Percentiles rank a stretch among this genome's conserved stretches.
These are phyloP conservation scores for Noctua janthina DNA, from an alignment of 2,888 invertebrate genomes.

Conservation along the genomic window DNA sequence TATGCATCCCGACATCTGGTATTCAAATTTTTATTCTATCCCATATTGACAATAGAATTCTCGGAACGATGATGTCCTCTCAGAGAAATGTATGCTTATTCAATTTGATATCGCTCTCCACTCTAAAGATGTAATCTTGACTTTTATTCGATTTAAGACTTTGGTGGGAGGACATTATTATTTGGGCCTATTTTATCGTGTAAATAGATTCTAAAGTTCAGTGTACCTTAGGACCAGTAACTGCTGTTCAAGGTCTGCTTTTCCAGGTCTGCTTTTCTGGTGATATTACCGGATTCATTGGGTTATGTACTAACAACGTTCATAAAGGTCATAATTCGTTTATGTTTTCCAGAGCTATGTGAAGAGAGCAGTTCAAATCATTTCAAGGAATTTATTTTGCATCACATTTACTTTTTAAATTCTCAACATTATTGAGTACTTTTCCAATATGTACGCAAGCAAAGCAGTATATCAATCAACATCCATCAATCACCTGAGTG, in stretches of 20 bases:
- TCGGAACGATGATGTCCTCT: constrained; percentile 48
- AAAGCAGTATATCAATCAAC: constrained; percentile 45
- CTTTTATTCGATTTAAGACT: constrained; percentile 59
- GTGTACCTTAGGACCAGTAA: background rate
- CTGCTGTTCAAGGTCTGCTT: background rate
- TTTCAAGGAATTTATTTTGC: background rate
- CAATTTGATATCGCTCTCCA: constrained; percentile 61
- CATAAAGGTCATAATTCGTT: background rate
- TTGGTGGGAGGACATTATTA: constrained; percentile 7
- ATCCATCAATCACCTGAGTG: constrained; percentile 50
- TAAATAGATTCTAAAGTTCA: background rate
- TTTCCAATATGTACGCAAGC: constrained; percentile 23
- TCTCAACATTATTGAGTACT: constrained; percentile 3
- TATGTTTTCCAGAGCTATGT: background rate
- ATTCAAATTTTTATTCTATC: constrained; percentile 54
- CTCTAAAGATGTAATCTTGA: constrained; percentile 58
- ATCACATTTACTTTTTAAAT: background rate
- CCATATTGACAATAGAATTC: constrained; percentile 61
- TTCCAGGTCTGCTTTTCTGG: background rate
- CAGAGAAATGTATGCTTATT: constrained; percentile 64
- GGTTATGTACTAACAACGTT: background rate
- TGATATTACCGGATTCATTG: background rate
- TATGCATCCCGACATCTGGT: constrained; percentile 42
- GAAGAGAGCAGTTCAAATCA: background rate
- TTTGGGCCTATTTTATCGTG: background rate